Percentiles rank a stretch among this genome's conserved stretches.
Conservation (phyloP, 2,797 vertebrate species). For the Parambassis ranga region DNA sequence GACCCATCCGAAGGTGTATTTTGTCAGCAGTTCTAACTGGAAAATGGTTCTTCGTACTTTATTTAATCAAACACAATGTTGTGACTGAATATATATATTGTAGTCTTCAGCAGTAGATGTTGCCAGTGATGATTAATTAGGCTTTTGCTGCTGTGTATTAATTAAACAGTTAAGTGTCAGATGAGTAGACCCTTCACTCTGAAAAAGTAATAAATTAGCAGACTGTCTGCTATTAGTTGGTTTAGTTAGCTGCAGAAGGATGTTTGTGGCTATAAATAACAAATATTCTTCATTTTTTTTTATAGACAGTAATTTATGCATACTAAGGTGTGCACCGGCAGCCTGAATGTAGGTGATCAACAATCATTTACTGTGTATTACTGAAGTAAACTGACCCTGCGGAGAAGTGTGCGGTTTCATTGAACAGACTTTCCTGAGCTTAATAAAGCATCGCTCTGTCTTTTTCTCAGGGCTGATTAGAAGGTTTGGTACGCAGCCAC, state of each 20-base stretch:
- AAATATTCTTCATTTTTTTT: too few species aligned
- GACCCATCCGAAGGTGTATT: too few species aligned
- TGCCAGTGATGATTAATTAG: neutral
- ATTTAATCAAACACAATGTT: too few species aligned
- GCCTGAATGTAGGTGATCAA: slow-evolving; percentile 20
- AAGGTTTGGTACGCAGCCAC: slow-evolving; percentile 25
- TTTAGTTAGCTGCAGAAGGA: neutral
- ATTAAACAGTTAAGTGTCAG: neutral
- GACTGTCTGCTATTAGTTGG: too few species aligned
- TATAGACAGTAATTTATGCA: too few species aligned
- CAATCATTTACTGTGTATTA: slow-evolving; percentile 34
- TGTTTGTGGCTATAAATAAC: neutral
- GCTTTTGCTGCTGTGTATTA: neutral
- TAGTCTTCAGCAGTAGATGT: too few species aligned
- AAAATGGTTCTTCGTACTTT: too few species aligned
- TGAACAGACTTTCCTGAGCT: slow-evolving; percentile 27
- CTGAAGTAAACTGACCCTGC: slow-evolving; percentile 32
- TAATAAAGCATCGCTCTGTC: slow-evolving; percentile 39
- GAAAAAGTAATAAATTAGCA: neutral
- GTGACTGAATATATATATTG: too few species aligned
- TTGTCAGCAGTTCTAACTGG: too few species aligned
- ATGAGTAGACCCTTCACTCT: neutral
- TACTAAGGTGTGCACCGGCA: neutral
- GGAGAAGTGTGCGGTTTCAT: slow-evolving; percentile 30
- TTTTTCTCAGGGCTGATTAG: slow-evolving; percentile 51